Conservation (phyloP, 2,113 vertebrate species). For the Grus americana region DNA sequence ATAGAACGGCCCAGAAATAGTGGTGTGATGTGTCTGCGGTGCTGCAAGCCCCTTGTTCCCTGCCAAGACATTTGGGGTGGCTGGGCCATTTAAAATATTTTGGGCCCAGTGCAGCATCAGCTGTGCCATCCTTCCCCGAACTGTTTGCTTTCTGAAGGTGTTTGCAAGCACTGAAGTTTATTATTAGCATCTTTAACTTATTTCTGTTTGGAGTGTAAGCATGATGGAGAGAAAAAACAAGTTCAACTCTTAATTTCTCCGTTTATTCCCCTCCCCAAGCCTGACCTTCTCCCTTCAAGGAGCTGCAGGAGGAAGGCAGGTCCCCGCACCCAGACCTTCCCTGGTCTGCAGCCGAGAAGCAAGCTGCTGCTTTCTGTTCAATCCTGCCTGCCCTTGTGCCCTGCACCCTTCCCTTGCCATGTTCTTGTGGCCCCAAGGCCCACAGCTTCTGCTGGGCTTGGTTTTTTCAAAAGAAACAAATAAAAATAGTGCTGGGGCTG, state of each 20-base stretch:
- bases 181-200: background rate
- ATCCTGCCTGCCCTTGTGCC: background rate
- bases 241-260: background rate
- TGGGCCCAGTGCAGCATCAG: background rate
- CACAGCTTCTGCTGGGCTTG: background rate
- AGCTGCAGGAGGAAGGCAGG: background rate
- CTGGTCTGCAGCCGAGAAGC: background rate
- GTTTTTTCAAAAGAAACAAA: background rate
- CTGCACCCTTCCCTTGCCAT: background rate
- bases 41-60: background rate
- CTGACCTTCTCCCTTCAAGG: background rate
- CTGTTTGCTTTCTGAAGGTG: background rate
- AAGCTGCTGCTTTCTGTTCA: background rate
- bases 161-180: background rate
- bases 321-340: background rate
- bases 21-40: accelerated
- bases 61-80: background rate
- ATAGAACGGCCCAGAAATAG: background rate
- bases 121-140: accelerated
- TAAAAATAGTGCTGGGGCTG: background rate
- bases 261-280: background rate
- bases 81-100: background rate
- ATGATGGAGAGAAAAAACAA: background rate
- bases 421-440: background rate
- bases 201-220: background rate